Percentiles rank a stretch among this genome's conserved stretches.
These are phyloP conservation scores for Lethenteron camtschaticum DNA, from an alignment of 2,113 vertebrate species.

Conservation along the genomic window DNA sequence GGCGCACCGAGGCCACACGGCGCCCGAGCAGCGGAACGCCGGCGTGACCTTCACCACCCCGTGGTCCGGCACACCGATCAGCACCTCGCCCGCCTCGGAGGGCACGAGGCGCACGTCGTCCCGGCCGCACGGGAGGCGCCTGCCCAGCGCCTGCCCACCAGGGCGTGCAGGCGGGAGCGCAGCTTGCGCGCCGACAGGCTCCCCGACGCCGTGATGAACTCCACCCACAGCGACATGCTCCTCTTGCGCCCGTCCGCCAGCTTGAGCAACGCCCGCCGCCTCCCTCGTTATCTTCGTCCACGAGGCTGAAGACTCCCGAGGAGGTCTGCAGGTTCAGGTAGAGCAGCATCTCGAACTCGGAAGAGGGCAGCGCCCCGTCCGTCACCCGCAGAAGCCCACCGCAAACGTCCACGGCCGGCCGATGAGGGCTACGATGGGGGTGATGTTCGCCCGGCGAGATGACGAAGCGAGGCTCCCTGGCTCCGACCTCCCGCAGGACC, in stretches of 20 bases:
- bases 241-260: constrained; percentile 92
- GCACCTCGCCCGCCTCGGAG: constrained; percentile 93
- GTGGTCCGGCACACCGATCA: constrained; percentile 68
- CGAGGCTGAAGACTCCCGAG: constrained; percentile 96
- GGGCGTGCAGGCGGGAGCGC: constrained; percentile 81
- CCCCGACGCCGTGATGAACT: constrained; percentile 97
- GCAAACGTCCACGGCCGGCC: too few relatives aligned
- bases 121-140: constrained; percentile 49
- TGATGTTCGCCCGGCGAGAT: constrained; percentile 70
- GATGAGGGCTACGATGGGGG: too few relatives aligned
- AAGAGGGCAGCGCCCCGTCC: constrained; percentile 62
- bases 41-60: constrained; percentile 96
- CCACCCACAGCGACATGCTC: constrained; percentile 98
- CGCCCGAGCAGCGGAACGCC: constrained; percentile 86
- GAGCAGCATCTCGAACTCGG: constrained; percentile 92
- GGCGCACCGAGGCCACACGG: constrained; percentile 84
- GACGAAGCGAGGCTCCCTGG: constrained; percentile 97
- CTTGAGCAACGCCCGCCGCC: constrained; percentile 81
- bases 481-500: constrained; percentile 93
- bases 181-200: constrained; percentile 98
- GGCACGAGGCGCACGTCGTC: constrained; percentile 95
- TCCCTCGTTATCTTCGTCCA: constrained; percentile 92
- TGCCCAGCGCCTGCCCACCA: constrained; percentile 96
- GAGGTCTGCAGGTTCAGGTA: constrained; percentile 62
- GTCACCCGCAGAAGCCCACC: too few relatives aligned